Percentiles rank a stretch among this genome's conserved stretches.
Conservation (phyloP, 2,888 invertebrate species). For the Pseudococcus longispinus region DNA sequence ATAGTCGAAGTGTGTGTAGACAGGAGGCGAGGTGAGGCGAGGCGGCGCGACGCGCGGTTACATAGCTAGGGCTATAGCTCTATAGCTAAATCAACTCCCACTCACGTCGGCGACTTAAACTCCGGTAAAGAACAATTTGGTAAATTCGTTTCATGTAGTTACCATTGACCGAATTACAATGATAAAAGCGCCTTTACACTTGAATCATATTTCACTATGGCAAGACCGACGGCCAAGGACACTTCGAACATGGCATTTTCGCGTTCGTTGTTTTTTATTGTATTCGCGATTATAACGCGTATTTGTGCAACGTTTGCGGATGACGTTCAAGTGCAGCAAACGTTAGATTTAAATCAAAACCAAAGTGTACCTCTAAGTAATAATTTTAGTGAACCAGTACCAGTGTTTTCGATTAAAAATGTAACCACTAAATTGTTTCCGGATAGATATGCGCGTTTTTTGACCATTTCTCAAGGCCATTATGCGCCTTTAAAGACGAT, state of each 20-base stretch:
- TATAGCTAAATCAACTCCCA: constrained; percentile 36
- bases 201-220: constrained; percentile 53
- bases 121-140: constrained; percentile 47
- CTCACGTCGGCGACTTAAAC: constrained; percentile 48
- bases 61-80: neutral
- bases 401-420: constrained; percentile 54
- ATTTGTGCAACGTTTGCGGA: neutral
- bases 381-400: constrained; percentile 46
- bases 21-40: neutral
- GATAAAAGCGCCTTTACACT: constrained; percentile 55
- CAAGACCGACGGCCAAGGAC: constrained; percentile 50
- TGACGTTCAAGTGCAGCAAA: neutral
- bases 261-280: constrained; percentile 34
- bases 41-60: neutral
- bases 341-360: constrained; percentile 26
- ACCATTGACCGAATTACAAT: constrained; percentile 53
- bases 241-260: constrained; percentile 48
- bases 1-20: neutral
- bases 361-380: constrained; percentile 2
- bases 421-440: constrained; percentile 21
- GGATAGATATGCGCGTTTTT: constrained; percentile 52
- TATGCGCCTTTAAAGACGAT: constrained; percentile 38
- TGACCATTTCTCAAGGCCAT: constrained; percentile 12
- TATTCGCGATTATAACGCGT: constrained; percentile 36
- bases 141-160: constrained; percentile 53